Percentiles rank a stretch among this genome's conserved stretches.
Evolutionary conservation across 2,888 invertebrate species (phyloP).

Genomic region (Lepidocyrtinus sp.): DNA sequence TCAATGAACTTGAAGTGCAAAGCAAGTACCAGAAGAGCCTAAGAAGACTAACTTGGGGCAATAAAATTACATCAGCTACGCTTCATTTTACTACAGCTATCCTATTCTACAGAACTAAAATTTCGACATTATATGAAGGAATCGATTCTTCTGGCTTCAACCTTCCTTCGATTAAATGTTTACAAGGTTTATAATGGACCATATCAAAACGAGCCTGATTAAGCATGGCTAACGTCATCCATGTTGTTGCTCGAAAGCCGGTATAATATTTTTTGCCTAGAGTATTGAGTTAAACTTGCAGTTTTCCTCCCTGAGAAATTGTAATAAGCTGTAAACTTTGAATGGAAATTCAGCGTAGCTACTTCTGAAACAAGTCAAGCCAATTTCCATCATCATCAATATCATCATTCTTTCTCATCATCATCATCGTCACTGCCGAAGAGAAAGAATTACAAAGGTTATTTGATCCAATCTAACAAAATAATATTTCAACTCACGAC

Average conservation of each 20-base stretch:
- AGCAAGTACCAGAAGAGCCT: too few relatives aligned
- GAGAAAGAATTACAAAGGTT: slow-evolving; percentile 10
- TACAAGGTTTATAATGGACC: neutral
- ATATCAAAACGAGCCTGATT: neutral
- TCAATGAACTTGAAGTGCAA: too few relatives aligned
- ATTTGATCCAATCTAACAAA: slow-evolving; percentile 13
- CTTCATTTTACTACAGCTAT: neutral
- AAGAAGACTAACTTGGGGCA: too few relatives aligned
- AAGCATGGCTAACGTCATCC: neutral
- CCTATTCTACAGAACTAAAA: neutral
- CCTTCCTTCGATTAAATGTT: slow-evolving; percentile 2
- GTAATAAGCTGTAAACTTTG: neutral
- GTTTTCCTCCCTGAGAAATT: neutral
- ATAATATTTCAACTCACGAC: slow-evolving; percentile 13
- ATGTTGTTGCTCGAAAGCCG: neutral
- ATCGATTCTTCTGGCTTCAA: neutral
- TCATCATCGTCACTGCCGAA: neutral
- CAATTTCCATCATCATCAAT: slow-evolving; percentile 10
- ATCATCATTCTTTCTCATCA: too few relatives aligned
- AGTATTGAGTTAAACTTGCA: slow-evolving; percentile 1
- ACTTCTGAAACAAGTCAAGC: neutral
- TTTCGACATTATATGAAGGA: neutral
- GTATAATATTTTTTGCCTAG: slow-evolving; percentile 7
- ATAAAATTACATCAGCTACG: neutral
- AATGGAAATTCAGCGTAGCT: neutral